Conservation (phyloP, 2,113 vertebrate genomes). For the Sceloporus undulatus region DNA sequence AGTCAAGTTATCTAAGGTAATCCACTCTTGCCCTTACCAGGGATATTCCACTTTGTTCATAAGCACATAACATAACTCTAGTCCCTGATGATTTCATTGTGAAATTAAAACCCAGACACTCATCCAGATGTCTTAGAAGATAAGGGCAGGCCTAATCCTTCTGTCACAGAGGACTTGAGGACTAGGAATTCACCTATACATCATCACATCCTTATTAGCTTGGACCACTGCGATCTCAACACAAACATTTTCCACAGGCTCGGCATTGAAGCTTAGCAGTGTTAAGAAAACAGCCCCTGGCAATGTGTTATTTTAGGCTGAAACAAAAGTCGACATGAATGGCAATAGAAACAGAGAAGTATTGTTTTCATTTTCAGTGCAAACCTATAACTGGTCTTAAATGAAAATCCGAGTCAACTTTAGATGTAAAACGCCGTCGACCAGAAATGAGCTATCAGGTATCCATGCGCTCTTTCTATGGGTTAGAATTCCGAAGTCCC, state of each 20-base stretch:
- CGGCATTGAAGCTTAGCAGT: slow-evolving; percentile 76
- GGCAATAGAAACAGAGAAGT: slow-evolving; percentile 82
- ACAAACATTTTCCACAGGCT: slow-evolving; percentile 80
- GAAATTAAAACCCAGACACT: slow-evolving; percentile 91
- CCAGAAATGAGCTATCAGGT: slow-evolving; percentile 79
- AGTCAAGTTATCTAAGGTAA: slow-evolving; percentile 90
- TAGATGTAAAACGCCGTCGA: slow-evolving; percentile 76
- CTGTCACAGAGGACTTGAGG: slow-evolving; percentile 85
- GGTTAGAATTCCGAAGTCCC: slow-evolving; percentile 66
- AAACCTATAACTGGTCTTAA: slow-evolving; percentile 80
- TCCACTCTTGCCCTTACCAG: slow-evolving; percentile 87
- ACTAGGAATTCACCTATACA: slow-evolving; percentile 92
- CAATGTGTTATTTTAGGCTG: slow-evolving; percentile 85
- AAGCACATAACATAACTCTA: slow-evolving; percentile 81
- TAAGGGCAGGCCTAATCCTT: slow-evolving; percentile 87
- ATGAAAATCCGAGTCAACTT: slow-evolving; percentile 76
- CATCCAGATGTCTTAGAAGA: slow-evolving; percentile 93
- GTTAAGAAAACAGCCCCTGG: slow-evolving; percentile 86
- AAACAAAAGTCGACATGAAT: slow-evolving; percentile 88
- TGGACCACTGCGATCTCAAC: slow-evolving; percentile 77
- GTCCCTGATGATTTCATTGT: slow-evolving; percentile 79
- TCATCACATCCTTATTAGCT: slow-evolving; percentile 93
- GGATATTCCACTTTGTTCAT: slow-evolving; percentile 88
- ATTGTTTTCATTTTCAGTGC: slow-evolving; percentile 82
- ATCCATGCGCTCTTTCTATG: slow-evolving; percentile 71